A percentile compares a stretch with the other conserved stretches of the same genome.
Conservation (phyloP, 2,797 vertebrate genomes). For the Benthosema pterotum region DNA sequence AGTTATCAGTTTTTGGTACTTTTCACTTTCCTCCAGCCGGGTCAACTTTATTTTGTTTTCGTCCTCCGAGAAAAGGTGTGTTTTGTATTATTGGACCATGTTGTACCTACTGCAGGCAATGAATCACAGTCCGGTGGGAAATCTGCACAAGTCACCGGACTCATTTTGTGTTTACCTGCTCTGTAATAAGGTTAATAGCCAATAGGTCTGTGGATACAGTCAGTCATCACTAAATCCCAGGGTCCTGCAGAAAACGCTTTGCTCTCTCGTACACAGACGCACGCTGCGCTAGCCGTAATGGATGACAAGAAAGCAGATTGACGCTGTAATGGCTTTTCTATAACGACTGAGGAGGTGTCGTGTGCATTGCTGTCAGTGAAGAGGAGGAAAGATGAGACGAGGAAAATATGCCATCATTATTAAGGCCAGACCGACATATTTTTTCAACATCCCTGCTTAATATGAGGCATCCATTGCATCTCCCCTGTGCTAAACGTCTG, state of each 20-base stretch:
- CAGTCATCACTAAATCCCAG: slow-evolving; percentile 32
- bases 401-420: slow-evolving; percentile 26
- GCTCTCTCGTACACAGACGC: slow-evolving; percentile 20
- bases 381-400: slow-evolving; percentile 19
- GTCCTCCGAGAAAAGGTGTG: slow-evolving; percentile 36
- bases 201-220: slow-evolving; percentile 45
- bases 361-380: slow-evolving; percentile 25
- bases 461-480: slow-evolving; percentile 30
- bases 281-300: slow-evolving; percentile 11
- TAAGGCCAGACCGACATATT: slow-evolving; percentile 46
- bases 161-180: slow-evolving; percentile 61
- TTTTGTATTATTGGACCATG: slow-evolving; percentile 28
- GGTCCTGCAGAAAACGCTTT: slow-evolving; percentile 10
- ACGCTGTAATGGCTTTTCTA: slow-evolving; percentile 44
- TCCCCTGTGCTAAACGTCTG: slow-evolving; percentile 51
- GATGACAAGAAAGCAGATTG: slow-evolving; percentile 31
- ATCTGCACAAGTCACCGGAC: slow-evolving; percentile 56
- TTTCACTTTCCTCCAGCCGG: slow-evolving; percentile 19
- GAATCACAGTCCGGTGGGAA: slow-evolving; percentile 57
- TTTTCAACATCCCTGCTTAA: slow-evolving; percentile 36
- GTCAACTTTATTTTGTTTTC: slow-evolving; percentile 29
- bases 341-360: slow-evolving; percentile 20
- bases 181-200: slow-evolving; percentile 61
- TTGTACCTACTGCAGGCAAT: slow-evolving; percentile 38
- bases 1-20: slow-evolving; percentile 16